Conservation (phyloP, 2,888 invertebrate species). For the Coenonympha arcania region DNA sequence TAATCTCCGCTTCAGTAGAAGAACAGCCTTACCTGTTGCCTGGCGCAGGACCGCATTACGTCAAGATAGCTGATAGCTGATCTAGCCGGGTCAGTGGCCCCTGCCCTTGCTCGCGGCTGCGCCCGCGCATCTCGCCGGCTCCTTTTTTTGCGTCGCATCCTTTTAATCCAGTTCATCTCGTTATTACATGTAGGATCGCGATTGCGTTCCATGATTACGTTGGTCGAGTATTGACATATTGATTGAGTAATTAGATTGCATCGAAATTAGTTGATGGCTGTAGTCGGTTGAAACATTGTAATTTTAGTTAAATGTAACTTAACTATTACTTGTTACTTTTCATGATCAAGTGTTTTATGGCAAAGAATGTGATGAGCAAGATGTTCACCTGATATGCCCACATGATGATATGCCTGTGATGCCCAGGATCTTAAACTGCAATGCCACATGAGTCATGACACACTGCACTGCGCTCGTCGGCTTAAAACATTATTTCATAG, state of each 20-base stretch:
- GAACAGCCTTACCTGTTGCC: too few species aligned
- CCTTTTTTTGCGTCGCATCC: conserved; percentile 25
- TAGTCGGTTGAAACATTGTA: neutral
- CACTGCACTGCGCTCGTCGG: too few species aligned
- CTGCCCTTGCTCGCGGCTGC: conserved; percentile 20
- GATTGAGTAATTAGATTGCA: conserved; percentile 21
- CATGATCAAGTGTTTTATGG: too few species aligned
- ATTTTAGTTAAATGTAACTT: neutral
- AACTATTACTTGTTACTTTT: too few species aligned
- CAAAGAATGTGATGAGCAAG: too few species aligned
- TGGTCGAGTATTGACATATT: conserved; percentile 1
- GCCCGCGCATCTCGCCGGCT: conserved; percentile 22
- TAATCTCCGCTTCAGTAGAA: too few species aligned
- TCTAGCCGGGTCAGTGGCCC: conserved; percentile 26
- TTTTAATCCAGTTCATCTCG: conserved; percentile 21
- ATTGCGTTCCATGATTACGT: conserved; percentile 13
- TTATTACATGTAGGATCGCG: conserved; percentile 18
- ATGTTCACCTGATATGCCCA: too few species aligned
- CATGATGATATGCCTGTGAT: too few species aligned
- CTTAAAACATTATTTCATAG: too few species aligned
- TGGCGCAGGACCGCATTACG: conserved; percentile 14
- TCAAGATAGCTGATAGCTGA: conserved; percentile 22
- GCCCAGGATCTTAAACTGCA: too few species aligned
- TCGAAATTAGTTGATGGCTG: neutral
- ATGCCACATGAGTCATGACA: too few species aligned